phyloP scores from a whole-genome alignment of 2,797 vertebrate species.

The Urosaurus nigricauda region DNA sequence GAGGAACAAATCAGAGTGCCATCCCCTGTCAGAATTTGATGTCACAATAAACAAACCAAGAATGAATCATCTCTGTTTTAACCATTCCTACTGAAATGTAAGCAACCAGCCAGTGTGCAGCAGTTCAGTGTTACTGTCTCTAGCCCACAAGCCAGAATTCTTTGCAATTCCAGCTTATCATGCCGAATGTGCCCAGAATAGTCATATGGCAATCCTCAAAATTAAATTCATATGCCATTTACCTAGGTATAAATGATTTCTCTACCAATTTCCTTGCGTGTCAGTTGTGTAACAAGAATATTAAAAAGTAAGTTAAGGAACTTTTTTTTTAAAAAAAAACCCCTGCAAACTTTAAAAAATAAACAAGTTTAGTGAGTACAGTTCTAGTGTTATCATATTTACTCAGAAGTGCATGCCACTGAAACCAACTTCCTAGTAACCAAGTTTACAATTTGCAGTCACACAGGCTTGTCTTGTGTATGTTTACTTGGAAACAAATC shows the following conservation, averaged over 20 bases:
- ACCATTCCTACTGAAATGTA: background rate
- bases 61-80: background rate
- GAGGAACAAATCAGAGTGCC: background rate
- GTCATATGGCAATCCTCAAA: background rate
- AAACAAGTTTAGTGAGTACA: background rate
- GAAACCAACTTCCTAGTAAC: background rate
- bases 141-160: background rate
- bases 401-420: background rate
- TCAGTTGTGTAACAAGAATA: background rate
- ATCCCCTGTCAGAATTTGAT: background rate
- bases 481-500: constrained; percentile 3
- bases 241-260: background rate
- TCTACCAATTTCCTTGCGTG: background rate
- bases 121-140: background rate
- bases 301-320: background rate
- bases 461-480: background rate
- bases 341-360: background rate
- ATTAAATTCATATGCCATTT: background rate
- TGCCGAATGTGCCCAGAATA: background rate
- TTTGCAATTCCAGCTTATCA: background rate
- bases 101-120: background rate
- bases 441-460: background rate
- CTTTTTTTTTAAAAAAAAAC: background rate
- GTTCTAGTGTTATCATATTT: background rate
- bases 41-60: background rate